phyloP scores from a whole-genome alignment of 2,797 vertebrate genomes.

The Myiotriccus ornatus region DNA sequence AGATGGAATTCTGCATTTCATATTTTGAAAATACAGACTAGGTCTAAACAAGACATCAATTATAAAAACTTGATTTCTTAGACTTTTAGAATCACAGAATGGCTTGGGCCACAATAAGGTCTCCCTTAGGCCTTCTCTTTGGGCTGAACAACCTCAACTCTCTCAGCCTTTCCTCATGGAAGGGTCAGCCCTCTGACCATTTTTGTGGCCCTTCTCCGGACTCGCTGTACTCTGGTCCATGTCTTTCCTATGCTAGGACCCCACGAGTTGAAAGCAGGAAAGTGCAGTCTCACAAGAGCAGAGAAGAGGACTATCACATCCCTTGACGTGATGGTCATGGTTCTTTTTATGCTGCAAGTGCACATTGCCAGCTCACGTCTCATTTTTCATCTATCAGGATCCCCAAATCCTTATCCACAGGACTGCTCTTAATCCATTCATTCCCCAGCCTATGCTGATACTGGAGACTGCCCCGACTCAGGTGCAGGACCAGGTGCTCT shows the following conservation, averaged over 20 bases:
- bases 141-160: not conserved
- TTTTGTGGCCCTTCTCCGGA: not conserved
- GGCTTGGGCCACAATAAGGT: not conserved
- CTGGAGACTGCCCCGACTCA: not conserved
- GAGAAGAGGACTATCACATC: not conserved
- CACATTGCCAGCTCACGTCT: not conserved
- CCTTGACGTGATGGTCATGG: not conserved
- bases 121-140: not conserved
- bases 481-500: not conserved
- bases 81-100: not conserved
- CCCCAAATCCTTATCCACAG: not conserved
- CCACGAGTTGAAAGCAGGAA: not conserved
- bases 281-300: not conserved
- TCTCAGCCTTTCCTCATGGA: not conserved
- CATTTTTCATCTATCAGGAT: not conserved
- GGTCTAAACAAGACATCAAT: not conserved
- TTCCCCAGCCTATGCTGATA: not conserved
- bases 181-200: not conserved
- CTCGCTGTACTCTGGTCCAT: accelerated
- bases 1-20: not conserved
- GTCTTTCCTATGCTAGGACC: not conserved
- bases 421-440: not conserved
- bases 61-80: not conserved
- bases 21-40: not conserved
- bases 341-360: not conserved